Base-by-base conservation (phyloP, 1,140 invertebrate genomes). In the Scaptomyza montana region DNA sequence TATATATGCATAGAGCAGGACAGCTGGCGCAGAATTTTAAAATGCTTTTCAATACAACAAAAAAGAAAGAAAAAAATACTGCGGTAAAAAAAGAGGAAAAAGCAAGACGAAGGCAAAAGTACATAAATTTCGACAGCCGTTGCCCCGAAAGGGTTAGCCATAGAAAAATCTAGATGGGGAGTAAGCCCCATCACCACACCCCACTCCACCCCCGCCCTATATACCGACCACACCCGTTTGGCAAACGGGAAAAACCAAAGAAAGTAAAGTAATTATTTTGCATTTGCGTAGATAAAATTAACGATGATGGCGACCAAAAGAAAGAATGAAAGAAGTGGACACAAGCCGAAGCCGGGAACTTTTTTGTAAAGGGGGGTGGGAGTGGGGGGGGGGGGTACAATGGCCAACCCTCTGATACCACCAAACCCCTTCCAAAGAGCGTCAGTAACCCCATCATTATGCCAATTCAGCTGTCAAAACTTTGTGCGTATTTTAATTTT, bases 211-310 rank as follows among this genome's bases (percentile, higher is more conserved):
- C 33, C 6, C 39, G 16, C 16, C 16, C 16, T 16, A 16, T 16
- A 1, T 16, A 16, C 16, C 16, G 0, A 16, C 16, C 16, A 1
- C 39, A 41, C 12, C 12, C 39, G 9, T 10, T 41, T 41, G 33
- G 67, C 10, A 55, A 62, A 68, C 21, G 12, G 45, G 57, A 19
- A 66, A 80, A 86, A 87, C 78, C 82, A 87, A 87, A 86, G 81
- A 87, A 86, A 87, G 82, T 87, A 87, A 87, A 87, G 82, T 87
- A 87, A 87, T 87, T 87, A 87, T 87, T 87, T 87, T 87, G 82
- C 82, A 87, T 87, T 87, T 87, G 82, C 82, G 78, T 87, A 87
- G 82, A 87, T 87, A 87, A 86, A 86, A 86, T 86, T 86, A 86
- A 86, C 81, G 81, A 85, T 86, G 80, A 85, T 86, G 81, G 77